Conservation (phyloP, 2,888 invertebrate genomes). For the Heliothis peltigera region DNA sequence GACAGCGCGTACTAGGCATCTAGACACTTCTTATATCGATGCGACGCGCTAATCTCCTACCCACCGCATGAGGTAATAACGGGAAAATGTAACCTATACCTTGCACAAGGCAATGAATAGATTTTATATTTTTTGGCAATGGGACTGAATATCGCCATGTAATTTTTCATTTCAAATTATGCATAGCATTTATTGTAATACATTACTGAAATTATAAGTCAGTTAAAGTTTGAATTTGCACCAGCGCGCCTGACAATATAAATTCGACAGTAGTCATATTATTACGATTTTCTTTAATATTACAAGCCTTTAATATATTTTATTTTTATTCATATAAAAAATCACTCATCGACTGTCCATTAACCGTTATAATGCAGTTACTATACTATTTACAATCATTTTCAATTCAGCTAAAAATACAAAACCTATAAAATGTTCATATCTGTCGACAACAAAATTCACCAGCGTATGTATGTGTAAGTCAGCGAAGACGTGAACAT, state of each 20-base stretch:
- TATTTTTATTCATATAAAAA: slow-evolving; percentile 14
- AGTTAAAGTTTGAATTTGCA: slow-evolving; percentile 18
- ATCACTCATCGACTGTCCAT: slow-evolving; percentile 10
- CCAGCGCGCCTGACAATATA: slow-evolving; percentile 8
- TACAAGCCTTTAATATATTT: slow-evolving; percentile 17
- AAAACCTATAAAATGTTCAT: background rate
- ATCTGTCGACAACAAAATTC: background rate
- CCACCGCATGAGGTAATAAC: slow-evolving; percentile 36
- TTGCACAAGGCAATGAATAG: background rate
- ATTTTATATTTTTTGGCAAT: too few relatives aligned
- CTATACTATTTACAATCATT: background rate
- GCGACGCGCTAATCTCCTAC: slow-evolving; percentile 45
- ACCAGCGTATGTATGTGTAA: background rate
- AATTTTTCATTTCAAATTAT: background rate
- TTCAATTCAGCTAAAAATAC: background rate
- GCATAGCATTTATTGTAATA: background rate
- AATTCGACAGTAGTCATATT: slow-evolving; percentile 31
- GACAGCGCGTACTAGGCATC: too few relatives aligned
- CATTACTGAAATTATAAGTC: background rate
- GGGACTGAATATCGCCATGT: too few relatives aligned
- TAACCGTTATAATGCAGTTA: slow-evolving; percentile 3
- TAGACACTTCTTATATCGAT: too few relatives aligned
- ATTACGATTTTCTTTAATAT: slow-evolving; percentile 5
- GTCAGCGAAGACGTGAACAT: slow-evolving; percentile 11
- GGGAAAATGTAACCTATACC: background rate